These are phyloP conservation scores for Hemaris fuciformis DNA, from an alignment of 2,888 invertebrate species.

Conservation along the genomic window DNA sequence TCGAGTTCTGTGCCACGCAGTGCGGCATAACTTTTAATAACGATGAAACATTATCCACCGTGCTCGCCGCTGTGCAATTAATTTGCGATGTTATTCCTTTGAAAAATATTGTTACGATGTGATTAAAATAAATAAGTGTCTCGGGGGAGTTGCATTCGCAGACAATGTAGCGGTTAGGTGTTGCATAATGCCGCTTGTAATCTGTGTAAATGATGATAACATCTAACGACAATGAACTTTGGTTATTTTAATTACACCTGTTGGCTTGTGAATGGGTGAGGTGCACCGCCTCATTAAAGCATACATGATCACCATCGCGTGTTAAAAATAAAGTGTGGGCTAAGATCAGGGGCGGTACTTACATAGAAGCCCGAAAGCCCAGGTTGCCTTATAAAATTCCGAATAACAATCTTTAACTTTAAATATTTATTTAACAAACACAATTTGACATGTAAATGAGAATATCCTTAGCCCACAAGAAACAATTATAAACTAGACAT, in stretches of 20 bases:
- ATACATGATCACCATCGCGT: too few relatives aligned
- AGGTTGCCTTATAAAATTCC: too few relatives aligned
- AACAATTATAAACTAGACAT: too few relatives aligned
- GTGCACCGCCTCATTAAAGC: too few relatives aligned
- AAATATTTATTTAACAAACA: too few relatives aligned
- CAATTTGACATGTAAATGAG: too few relatives aligned
- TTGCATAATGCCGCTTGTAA: neutral
- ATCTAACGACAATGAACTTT: neutral
- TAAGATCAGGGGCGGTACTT: too few relatives aligned
- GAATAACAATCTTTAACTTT: too few relatives aligned
- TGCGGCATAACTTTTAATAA: constrained; percentile 1
- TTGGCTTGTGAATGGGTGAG: too few relatives aligned
- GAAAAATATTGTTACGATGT: neutral
- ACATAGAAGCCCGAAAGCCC: too few relatives aligned
- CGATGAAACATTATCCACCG: neutral
- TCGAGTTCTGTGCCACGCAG: neutral
- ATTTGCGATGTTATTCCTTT: neutral
- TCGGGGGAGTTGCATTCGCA: neutral
- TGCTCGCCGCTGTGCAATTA: neutral
- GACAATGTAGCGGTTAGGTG: neutral
- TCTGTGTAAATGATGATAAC: neutral
- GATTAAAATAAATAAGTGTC: neutral
- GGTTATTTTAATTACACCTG: neutral
- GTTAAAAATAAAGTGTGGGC: too few relatives aligned
- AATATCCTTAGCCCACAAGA: too few relatives aligned